A percentile compares a stretch with the other conserved stretches of the same genome.
Evolutionary conservation across 2,113 vertebrate genomes (phyloP).

Genomic region (Poeciliopsis occidentalis): DNA sequence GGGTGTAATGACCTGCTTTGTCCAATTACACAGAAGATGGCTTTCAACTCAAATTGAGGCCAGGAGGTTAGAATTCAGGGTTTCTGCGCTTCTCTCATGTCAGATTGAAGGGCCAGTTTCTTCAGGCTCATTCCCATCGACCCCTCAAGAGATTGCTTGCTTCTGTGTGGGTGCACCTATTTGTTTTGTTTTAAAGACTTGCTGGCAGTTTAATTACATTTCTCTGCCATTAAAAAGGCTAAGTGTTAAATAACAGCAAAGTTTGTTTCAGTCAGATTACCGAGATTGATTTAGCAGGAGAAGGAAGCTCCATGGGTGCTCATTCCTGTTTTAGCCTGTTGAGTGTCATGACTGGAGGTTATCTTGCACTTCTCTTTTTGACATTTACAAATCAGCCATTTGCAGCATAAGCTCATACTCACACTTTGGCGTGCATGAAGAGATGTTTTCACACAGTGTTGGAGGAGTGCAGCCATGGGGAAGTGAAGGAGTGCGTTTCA

Average conservation of each 20-base stretch:
- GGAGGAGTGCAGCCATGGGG: slow-evolving; percentile 24
- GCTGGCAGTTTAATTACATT: slow-evolving; percentile 28
- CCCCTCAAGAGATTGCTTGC: slow-evolving; percentile 4
- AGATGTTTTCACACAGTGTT: slow-evolving; percentile 17
- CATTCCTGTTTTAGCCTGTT: slow-evolving; percentile 20
- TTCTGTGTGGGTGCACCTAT: slow-evolving; percentile 9
- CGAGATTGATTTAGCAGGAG: slow-evolving; percentile 10
- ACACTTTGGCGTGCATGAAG: slow-evolving; percentile 7
- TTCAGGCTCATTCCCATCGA: slow-evolving; percentile 18
- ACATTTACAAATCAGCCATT: slow-evolving; percentile 51
- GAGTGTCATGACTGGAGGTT: slow-evolving; percentile 31
- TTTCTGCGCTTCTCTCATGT: slow-evolving; percentile 23
- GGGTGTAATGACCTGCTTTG: slow-evolving; percentile 50
- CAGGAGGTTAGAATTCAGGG: slow-evolving; percentile 51
- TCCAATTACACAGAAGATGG: slow-evolving; percentile 46
- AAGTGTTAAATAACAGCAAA: not conserved
- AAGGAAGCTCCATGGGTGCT: not conserved
- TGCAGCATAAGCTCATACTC: slow-evolving; percentile 35
- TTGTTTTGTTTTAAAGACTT: slow-evolving; percentile 21
- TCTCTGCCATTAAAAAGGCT: not conserved
- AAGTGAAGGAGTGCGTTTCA: slow-evolving; percentile 52
- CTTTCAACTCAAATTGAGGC: slow-evolving; percentile 47
- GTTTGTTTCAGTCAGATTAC: slow-evolving; percentile 24
- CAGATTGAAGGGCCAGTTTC: slow-evolving; percentile 32
- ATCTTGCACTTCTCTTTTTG: slow-evolving; percentile 32